Percentiles rank a stretch among this genome's conserved stretches.
phyloP scores from a whole-genome alignment of 1,140 invertebrate genomes.

The Platorchestia sp. region DNA sequence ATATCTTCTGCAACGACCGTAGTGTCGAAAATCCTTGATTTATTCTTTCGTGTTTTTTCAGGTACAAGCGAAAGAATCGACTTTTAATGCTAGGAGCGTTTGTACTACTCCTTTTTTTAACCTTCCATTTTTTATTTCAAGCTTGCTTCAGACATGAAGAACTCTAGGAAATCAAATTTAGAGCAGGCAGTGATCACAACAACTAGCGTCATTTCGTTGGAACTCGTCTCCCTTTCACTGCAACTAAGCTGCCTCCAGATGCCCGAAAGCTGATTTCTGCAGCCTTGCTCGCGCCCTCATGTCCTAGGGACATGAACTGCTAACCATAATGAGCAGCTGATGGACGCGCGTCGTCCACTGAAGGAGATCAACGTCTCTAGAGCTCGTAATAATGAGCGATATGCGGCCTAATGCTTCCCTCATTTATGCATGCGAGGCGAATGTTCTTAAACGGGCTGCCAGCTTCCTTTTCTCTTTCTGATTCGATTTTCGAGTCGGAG shows the following conservation, averaged over 20 bases:
- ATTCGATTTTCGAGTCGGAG: neutral
- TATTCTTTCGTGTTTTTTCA: neutral
- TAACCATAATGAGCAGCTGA: neutral
- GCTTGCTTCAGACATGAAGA: neutral
- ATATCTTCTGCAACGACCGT: neutral
- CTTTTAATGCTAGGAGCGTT: neutral
- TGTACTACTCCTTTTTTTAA: neutral
- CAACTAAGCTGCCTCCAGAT: neutral
- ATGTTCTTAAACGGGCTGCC: neutral
- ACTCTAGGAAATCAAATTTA: neutral
- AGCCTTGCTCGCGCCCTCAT: neutral
- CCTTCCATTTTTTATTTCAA: neutral
- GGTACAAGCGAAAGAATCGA: neutral
- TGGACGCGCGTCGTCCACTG: neutral
- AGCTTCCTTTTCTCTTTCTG: neutral
- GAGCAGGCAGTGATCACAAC: neutral
- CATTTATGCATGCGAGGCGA: neutral
- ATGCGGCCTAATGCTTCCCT: conserved; percentile 8
- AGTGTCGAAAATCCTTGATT: too few species aligned
- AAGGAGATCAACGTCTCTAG: conserved; percentile 12
- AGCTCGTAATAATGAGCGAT: neutral
- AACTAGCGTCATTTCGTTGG: neutral
- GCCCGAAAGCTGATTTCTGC: neutral
- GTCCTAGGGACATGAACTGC: neutral
- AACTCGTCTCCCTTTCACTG: neutral